A percentile compares a stretch with the other conserved stretches of the same genome.
Conservation (phyloP, 2,113 vertebrate species). For the Spermophilus dauricus region DNA sequence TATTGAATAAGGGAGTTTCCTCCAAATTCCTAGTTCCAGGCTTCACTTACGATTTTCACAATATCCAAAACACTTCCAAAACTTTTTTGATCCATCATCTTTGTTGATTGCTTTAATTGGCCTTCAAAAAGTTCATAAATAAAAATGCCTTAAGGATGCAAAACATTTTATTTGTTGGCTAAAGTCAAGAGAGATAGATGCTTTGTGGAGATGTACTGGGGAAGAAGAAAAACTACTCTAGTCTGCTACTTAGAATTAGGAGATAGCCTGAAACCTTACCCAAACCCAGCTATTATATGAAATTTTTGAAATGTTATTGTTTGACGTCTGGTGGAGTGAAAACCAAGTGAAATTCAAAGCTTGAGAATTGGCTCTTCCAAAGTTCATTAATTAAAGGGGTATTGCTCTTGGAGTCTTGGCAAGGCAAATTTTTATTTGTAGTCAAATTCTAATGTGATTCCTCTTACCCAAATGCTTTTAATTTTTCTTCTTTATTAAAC, state of each 20-base stretch:
- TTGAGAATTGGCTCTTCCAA: slow-evolving; percentile 60
- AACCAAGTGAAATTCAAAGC: slow-evolving; percentile 53
- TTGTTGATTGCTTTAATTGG: slow-evolving; percentile 54
- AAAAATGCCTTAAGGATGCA: slow-evolving; percentile 51
- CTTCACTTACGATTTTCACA: slow-evolving; percentile 16
- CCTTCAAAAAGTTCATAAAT: slow-evolving; percentile 22
- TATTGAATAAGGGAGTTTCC: slow-evolving; percentile 15
- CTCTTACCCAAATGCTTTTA: not conserved
- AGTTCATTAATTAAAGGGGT: slow-evolving; percentile 28
- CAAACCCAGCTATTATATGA: not conserved
- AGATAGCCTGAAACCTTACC: not conserved
- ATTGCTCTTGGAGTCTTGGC: not conserved
- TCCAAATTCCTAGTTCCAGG: slow-evolving; percentile 60
- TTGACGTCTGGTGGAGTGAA: slow-evolving; percentile 13
- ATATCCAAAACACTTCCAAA: slow-evolving; percentile 50
- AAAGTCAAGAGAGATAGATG: slow-evolving; percentile 44
- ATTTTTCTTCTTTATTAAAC: not conserved
- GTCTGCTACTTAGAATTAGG: not conserved
- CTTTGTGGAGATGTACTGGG: slow-evolving; percentile 21
- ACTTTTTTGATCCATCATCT: slow-evolving; percentile 48
- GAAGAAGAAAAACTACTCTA: slow-evolving; percentile 19
- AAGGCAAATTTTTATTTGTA: slow-evolving; percentile 44
- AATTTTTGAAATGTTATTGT: slow-evolving; percentile 28
- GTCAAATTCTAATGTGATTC: not conserved
- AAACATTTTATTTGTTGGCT: slow-evolving; percentile 30